Evolutionary conservation across 2,113 vertebrate species (phyloP).

Genomic region (Cardinalis cardinalis): DNA sequence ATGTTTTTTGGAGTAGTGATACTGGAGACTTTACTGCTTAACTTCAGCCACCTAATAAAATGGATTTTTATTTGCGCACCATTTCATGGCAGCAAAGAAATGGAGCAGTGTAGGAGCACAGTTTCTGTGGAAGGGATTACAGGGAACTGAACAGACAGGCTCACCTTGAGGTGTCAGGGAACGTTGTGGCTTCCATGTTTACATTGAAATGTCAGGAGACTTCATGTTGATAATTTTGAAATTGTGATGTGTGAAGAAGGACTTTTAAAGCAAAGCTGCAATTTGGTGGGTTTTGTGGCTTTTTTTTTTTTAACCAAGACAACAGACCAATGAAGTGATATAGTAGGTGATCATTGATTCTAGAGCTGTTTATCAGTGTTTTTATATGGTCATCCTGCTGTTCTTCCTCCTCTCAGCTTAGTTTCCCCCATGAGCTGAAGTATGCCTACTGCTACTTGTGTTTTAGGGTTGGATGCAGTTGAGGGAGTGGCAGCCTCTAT

Average conservation of each 20-base stretch:
- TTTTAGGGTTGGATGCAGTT: background rate
- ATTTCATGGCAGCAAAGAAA: background rate
- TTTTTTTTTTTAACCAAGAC: background rate
- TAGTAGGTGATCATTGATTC: background rate
- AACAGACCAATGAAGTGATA: background rate
- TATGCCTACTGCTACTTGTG: background rate
- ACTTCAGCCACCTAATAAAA: background rate
- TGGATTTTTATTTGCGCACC: background rate
- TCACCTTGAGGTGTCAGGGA: background rate
- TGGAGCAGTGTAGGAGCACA: background rate
- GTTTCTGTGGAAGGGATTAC: background rate
- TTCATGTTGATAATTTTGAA: background rate
- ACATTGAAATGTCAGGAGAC: background rate
- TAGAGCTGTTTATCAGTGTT: background rate
- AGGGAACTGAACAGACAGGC: background rate
- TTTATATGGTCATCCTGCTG: background rate
- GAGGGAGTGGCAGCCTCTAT: background rate
- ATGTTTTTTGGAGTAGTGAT: background rate
- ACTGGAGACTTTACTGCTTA: background rate
- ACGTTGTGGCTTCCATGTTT: rapidly evolving
- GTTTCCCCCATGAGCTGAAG: background rate
- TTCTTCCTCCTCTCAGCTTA: background rate
- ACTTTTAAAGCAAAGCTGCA: background rate
- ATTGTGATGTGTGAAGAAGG: background rate
- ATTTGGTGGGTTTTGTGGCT: background rate